A percentile compares a stretch with the other conserved stretches of the same genome.
These are phyloP conservation scores for Lutjanus erythropterus DNA, from an alignment of 2,113 vertebrate species.

Conservation along the genomic window DNA sequence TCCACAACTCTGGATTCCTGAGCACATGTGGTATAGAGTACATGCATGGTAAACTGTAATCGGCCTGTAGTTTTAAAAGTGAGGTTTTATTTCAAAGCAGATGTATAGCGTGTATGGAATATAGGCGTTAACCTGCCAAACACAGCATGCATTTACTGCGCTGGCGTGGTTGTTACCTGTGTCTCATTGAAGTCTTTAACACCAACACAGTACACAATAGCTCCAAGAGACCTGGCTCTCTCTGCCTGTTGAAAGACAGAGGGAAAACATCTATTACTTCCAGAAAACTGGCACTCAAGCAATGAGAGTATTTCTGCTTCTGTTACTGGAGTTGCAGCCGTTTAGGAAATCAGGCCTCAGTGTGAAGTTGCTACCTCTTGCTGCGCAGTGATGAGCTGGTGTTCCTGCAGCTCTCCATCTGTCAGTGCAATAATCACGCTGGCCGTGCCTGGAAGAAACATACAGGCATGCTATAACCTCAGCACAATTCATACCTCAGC, in stretches of 20 bases:
- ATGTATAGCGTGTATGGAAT: neutral
- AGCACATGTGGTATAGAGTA: neutral
- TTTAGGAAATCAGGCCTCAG: neutral
- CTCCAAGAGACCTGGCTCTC: slow-evolving; percentile 85
- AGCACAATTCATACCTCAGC: neutral
- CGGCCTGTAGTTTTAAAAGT: neutral
- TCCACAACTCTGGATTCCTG: slow-evolving; percentile 15
- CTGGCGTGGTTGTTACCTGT: slow-evolving; percentile 83
- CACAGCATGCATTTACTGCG: neutral
- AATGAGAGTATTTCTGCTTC: neutral
- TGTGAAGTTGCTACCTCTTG: slow-evolving; percentile 83
- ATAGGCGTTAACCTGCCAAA: neutral
- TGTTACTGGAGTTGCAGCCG: neutral
- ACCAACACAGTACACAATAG: slow-evolving; percentile 91
- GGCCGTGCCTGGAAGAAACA: slow-evolving; percentile 80
- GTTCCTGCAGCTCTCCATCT: slow-evolving; percentile 86
- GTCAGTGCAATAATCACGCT: slow-evolving; percentile 92
- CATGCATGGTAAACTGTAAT: neutral
- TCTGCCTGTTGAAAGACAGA: slow-evolving; percentile 82
- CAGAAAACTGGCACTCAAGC: slow-evolving; percentile 7
- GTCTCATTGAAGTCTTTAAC: slow-evolving; percentile 88
- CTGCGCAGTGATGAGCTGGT: slow-evolving; percentile 84
- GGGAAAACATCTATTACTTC: neutral
- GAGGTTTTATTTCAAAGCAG: neutral
- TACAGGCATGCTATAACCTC: neutral